Evolutionary conservation across 2,797 vertebrate genomes (phyloP), one percentile per base, ranked within the genome.

Genomic region (Oreochromis grahami): DNA sequence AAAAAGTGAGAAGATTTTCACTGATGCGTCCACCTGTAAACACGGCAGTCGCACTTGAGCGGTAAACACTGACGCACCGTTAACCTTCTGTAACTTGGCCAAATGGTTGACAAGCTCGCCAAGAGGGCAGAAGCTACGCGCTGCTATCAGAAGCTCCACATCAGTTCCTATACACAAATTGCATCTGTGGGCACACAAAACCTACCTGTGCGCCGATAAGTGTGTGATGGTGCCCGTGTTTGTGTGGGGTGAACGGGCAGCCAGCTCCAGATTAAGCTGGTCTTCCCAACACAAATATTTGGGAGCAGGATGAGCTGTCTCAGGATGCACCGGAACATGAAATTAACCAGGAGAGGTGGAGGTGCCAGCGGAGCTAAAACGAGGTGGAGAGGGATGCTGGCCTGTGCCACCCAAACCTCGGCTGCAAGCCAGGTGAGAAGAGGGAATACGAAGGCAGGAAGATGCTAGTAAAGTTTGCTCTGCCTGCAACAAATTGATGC

Each of bases 231-330:
- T 70, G 55, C 87, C 53, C 78, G 78, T 76, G 84, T 76, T 81
- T 63, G 72, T 80, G 19, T 80, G 65, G 76, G 7, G 50, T 6
- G 81, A 32, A 88, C 65, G 77, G 91, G 92, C 88, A 92, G 85
- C 89, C 79, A 70, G 87, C 74, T 89, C 76, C 91, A 93, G 95
- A 95, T 96, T 93, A 96, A 95, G 88, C 92, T 81, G 86, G 82
- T 90, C 90, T 38, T 84, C 88, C 84, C 89, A 96, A 94, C 93
- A 95, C 95, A 96, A 97, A 97, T 96, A 96, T 96, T 96, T 96
- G 95, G 94, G 95, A 89, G 87, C 81, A 82, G 91, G 93, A 96
- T 96, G 95, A 96, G 94, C 95, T 92, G 92, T 95, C 94, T 93
- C 94, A 92, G 94, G 92, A 95, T 50, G 94, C 96, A 96, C 85